phyloP scores from a whole-genome alignment of 2,797 vertebrate species.

The Danio tinwini region DNA sequence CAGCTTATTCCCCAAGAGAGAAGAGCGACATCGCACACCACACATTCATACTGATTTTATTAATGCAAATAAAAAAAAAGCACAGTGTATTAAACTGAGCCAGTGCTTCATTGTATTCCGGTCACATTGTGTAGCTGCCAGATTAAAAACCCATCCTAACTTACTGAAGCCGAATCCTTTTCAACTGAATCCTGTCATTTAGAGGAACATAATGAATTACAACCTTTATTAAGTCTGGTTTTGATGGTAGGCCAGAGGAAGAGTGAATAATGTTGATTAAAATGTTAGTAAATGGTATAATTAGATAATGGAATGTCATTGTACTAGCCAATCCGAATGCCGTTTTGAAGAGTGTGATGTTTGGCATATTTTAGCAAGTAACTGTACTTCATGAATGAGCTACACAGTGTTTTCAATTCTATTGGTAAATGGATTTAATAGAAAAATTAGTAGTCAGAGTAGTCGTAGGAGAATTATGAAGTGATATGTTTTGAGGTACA shows the following conservation, averaged over 20 bases:
- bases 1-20: constrained; percentile 43
- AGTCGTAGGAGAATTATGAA: neutral
- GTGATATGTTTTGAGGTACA: too few relatives aligned
- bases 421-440: neutral
- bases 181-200: constrained; percentile 56
- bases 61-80: constrained; percentile 60
- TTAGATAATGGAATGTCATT: constrained; percentile 33
- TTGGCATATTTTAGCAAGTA: constrained; percentile 17
- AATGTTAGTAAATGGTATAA: constrained; percentile 33
- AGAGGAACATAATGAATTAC: constrained; percentile 61
- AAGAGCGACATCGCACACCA: constrained; percentile 46
- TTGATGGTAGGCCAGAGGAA: constrained; percentile 36
- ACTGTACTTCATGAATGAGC: constrained; percentile 44
- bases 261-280: constrained; percentile 45
- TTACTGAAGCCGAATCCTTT: constrained; percentile 50
- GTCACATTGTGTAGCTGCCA: constrained; percentile 58
- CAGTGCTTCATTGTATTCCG: constrained; percentile 55
- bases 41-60: constrained; percentile 56
- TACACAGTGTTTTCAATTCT: neutral
- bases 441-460: neutral
- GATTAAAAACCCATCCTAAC: constrained; percentile 60
- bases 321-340: constrained; percentile 28
- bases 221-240: constrained; percentile 57
- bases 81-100: constrained; percentile 60
- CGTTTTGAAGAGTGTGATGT: constrained; percentile 22